These are phyloP conservation scores for Thamnophis sirtalis DNA, from an alignment of 2,113 vertebrate species.

Conservation along the genomic window DNA sequence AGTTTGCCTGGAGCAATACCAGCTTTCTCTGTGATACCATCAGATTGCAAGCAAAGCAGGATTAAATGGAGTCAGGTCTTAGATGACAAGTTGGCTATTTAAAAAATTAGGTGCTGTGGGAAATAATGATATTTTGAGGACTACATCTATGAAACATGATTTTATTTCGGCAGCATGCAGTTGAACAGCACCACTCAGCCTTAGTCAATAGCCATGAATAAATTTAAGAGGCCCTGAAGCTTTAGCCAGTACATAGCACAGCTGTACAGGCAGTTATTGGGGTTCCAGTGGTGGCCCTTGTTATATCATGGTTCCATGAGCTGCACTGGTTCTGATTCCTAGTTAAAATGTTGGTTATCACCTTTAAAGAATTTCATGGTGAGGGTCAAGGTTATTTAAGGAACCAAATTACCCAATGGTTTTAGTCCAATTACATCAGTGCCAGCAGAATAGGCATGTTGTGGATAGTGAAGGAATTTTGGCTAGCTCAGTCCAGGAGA, in stretches of 20 bases:
- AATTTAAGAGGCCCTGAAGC: background rate
- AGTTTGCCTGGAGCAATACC: constrained; percentile 9
- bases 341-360: background rate
- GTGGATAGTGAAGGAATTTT: background rate
- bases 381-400: background rate
- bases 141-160: background rate
- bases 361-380: background rate
- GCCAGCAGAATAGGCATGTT: background rate
- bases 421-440: background rate
- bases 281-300: background rate
- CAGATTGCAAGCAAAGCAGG: constrained; percentile 10
- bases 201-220: background rate
- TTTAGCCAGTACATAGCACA: background rate
- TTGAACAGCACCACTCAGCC: background rate
- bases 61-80: constrained; percentile 11
- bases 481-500: background rate
- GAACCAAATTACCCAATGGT: background rate
- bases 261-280: accelerated
- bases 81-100: background rate
- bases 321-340: background rate
- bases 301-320: background rate
- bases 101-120: background rate
- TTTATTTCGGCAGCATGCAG: background rate
- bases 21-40: background rate
- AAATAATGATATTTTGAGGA: constrained; percentile 14